These are phyloP conservation scores for Setipinna tenuifilis DNA, from an alignment of 2,797 vertebrate species.

Conservation along the genomic window DNA sequence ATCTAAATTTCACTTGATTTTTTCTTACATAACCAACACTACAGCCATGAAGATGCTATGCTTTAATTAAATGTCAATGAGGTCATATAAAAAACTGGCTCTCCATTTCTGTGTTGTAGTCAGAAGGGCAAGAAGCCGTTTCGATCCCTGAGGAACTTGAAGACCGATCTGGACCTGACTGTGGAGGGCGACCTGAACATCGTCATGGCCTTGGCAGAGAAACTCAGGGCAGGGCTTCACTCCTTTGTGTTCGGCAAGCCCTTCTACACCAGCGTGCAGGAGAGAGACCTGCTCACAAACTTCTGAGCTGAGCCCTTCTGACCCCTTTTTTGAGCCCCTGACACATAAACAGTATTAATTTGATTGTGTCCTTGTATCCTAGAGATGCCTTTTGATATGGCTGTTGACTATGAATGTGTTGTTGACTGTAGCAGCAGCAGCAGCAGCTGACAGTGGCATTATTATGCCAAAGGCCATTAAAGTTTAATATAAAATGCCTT, in stretches of 20 bases:
- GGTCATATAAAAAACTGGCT: not conserved
- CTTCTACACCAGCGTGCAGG: conserved; percentile 93
- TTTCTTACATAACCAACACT: not conserved
- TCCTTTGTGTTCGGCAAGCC: conserved; percentile 94
- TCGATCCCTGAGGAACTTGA: conserved; percentile 89
- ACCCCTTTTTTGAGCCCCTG: too few species aligned
- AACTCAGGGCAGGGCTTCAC: conserved; percentile 93
- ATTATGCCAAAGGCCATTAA: not conserved
- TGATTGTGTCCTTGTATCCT: not conserved
- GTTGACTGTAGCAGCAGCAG: not conserved
- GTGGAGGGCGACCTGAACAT: conserved; percentile 96
- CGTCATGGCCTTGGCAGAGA: conserved; percentile 96
- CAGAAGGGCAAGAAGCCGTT: conserved; percentile 97
- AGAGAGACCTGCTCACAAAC: conserved; percentile 90
- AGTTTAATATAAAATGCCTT: not conserved
- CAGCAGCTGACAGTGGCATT: not conserved
- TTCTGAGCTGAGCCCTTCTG: too few species aligned
- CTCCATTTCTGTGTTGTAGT: conserved; percentile 62
- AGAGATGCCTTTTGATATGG: not conserved
- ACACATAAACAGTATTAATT: not conserved
- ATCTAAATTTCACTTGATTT: not conserved
- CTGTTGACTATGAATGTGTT: not conserved
- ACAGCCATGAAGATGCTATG: too few species aligned
- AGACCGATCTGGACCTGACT: conserved; percentile 90
- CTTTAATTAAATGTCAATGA: not conserved